phyloP scores from a whole-genome alignment of 2,888 invertebrate genomes.

The Orthosia gothica region DNA sequence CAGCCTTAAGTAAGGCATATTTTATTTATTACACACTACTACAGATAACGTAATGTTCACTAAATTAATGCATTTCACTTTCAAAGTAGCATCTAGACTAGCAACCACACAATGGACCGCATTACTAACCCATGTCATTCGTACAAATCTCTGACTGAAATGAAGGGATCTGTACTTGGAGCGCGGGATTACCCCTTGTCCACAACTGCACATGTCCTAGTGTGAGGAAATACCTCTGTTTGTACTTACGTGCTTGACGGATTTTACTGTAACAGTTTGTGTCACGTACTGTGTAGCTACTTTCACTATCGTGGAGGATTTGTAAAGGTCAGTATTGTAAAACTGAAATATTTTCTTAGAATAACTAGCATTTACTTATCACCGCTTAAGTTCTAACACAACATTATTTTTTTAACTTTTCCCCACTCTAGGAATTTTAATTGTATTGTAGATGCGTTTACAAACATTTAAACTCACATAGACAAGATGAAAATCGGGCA shows the following conservation, averaged over 20 bases:
- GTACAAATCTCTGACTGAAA: slow-evolving; percentile 47
- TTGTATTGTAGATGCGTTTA: too few relatives aligned
- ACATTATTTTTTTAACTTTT: too few relatives aligned
- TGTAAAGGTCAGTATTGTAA: neutral
- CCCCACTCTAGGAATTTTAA: too few relatives aligned
- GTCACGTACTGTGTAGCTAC: neutral
- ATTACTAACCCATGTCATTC: slow-evolving; percentile 31
- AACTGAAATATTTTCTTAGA: neutral
- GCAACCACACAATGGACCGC: neutral
- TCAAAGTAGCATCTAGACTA: neutral
- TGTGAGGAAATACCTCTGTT: neutral
- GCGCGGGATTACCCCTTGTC: slow-evolving; percentile 26
- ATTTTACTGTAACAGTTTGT: neutral
- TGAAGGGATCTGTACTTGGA: slow-evolving; percentile 21
- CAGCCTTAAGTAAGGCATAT: too few relatives aligned
- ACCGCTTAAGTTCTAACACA: too few relatives aligned
- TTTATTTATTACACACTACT: too few relatives aligned
- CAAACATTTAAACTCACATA: too few relatives aligned
- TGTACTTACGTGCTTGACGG: neutral
- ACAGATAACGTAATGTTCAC: too few relatives aligned
- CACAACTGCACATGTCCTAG: slow-evolving; percentile 14
- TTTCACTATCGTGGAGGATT: neutral
- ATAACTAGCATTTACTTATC: too few relatives aligned
- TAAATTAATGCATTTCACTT: neutral
- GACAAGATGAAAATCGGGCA: too few relatives aligned